Conservation (phyloP, 2,113 vertebrate genomes). For the Spilogale gracilis region DNA sequence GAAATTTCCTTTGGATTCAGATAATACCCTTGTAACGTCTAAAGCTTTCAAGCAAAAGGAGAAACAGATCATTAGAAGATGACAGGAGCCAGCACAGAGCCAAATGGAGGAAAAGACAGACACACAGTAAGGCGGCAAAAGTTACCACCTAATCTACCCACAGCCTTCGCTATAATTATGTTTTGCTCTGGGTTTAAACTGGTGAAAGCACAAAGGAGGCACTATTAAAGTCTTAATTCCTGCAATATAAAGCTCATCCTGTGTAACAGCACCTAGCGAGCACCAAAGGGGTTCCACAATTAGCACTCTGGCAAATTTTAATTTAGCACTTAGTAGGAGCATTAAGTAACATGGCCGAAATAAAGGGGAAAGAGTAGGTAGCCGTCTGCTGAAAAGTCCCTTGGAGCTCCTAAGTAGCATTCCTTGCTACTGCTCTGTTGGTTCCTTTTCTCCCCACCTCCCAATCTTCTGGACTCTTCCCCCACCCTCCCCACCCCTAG, state of each 20-base stretch:
- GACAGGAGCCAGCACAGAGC: slow-evolving; percentile 74
- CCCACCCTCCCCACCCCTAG: too few relatives aligned
- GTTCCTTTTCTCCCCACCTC: background rate
- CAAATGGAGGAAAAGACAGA: slow-evolving; percentile 69
- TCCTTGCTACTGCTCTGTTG: slow-evolving; percentile 43
- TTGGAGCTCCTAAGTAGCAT: slow-evolving; percentile 30
- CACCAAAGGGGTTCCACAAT: slow-evolving; percentile 78
- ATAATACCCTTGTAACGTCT: slow-evolving; percentile 77
- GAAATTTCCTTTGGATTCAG: slow-evolving; percentile 83
- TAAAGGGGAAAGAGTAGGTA: slow-evolving; percentile 6
- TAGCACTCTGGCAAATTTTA: slow-evolving; percentile 78
- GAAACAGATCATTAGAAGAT: slow-evolving; percentile 83
- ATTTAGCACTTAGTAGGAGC: slow-evolving; percentile 83
- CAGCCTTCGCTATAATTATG: slow-evolving; percentile 78
- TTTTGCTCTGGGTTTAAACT: slow-evolving; percentile 78
- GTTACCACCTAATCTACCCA: slow-evolving; percentile 79
- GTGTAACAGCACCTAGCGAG: slow-evolving; percentile 70
- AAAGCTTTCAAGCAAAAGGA: slow-evolving; percentile 79
- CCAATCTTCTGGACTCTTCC: background rate
- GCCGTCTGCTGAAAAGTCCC: background rate
- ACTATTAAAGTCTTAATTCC: slow-evolving; percentile 82
- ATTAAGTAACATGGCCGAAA: slow-evolving; percentile 47
- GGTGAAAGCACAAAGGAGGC: slow-evolving; percentile 79
- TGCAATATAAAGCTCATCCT: slow-evolving; percentile 75
- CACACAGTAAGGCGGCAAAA: slow-evolving; percentile 72